These are phyloP conservation scores for Coranthus polyacanthus DNA, from an alignment of 2,797 vertebrate species.

Conservation along the genomic window DNA sequence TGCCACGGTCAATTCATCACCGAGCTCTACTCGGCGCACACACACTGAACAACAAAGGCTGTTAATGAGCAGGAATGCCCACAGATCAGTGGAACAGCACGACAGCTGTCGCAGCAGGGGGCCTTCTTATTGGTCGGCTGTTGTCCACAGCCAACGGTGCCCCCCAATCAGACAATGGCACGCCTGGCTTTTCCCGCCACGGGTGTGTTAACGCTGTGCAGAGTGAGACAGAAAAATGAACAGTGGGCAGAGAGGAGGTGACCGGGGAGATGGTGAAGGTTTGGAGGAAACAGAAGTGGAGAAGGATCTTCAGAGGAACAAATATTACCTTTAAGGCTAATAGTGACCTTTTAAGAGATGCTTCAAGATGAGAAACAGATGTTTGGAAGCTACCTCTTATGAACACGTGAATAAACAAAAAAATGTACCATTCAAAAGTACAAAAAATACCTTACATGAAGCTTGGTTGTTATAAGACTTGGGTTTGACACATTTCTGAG, in stretches of 20 bases:
- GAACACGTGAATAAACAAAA: no score
- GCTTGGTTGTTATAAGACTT: no score
- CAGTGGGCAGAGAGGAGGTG: conserved; percentile 7
- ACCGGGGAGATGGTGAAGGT: not conserved
- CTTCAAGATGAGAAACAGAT: no score
- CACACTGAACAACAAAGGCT: conserved; percentile 57
- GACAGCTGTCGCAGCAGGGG: conserved; percentile 60
- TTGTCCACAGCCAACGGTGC: conserved; percentile 41
- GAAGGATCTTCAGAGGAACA: no score
- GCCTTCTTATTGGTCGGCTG: conserved; percentile 60
- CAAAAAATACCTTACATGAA: no score
- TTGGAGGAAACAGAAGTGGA: not conserved
- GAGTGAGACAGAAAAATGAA: conserved; percentile 9
- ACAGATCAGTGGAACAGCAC: conserved; percentile 68
- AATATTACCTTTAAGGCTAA: no score
- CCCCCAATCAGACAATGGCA: conserved; percentile 62
- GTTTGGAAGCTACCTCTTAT: no score
- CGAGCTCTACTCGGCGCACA: conserved; percentile 1
- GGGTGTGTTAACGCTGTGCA: conserved; percentile 50
- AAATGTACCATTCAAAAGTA: no score
- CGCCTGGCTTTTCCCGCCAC: conserved; percentile 63
- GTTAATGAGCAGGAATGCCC: conserved; percentile 74
- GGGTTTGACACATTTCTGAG: no score
- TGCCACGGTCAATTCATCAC: conserved; percentile 69
- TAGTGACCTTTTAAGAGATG: no score